These are phyloP conservation scores for Brienomyrus brachyistius DNA, from an alignment of 2,113 vertebrate species.

Conservation along the genomic window DNA sequence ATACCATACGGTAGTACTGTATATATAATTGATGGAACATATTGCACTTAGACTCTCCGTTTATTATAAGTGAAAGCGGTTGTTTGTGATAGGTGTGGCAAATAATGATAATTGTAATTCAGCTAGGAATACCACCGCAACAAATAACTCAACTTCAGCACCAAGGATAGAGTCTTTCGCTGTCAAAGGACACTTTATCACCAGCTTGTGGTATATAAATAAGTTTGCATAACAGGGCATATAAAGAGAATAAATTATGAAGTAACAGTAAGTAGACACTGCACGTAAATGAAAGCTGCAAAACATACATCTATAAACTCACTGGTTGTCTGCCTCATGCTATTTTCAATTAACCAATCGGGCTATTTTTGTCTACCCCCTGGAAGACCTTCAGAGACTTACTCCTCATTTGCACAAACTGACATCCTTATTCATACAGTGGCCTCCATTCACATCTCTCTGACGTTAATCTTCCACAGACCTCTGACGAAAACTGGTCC, in stretches of 20 bases:
- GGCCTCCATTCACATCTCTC: slow-evolving; percentile 48
- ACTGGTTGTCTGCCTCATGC: slow-evolving; percentile 44
- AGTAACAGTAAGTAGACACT: not conserved
- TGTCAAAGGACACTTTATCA: not conserved
- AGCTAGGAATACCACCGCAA: not conserved
- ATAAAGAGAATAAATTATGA: not conserved
- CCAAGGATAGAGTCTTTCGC: slow-evolving; percentile 30
- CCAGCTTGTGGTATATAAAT: not conserved
- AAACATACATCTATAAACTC: not conserved
- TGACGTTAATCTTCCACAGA: slow-evolving; percentile 58
- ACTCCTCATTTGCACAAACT: slow-evolving; percentile 47
- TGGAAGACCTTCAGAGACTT: slow-evolving; percentile 55
- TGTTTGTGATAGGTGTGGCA: not conserved
- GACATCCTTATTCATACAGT: slow-evolving; percentile 58
- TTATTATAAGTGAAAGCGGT: not conserved
- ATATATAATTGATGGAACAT: not conserved
- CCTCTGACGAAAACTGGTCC: slow-evolving; percentile 69
- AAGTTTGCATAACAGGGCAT: not conserved
- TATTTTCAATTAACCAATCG: slow-evolving; percentile 50
- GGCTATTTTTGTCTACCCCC: slow-evolving; percentile 55
- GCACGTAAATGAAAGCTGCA: not conserved
- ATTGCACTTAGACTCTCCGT: not conserved
- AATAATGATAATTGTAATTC: not conserved
- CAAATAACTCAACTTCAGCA: slow-evolving; percentile 32
- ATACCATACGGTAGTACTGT: not conserved